Evolutionary conservation across 37 sponge, comb jelly and placozoan species (phyloP).

Genomic region (Hormiphora californensis): DNA sequence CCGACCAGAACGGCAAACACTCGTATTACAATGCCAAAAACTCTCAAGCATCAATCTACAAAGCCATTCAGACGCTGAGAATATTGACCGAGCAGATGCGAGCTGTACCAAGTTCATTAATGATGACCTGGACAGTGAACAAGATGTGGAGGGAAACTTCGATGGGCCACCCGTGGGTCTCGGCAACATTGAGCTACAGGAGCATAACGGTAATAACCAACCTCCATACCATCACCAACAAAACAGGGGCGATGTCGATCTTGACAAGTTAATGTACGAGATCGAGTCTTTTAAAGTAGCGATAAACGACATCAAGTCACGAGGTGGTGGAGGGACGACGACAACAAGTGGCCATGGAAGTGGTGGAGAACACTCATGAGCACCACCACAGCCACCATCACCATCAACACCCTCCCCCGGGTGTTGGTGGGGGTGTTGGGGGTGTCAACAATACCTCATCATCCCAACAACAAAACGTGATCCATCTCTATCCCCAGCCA

Average conservation of each 20-base stretch:
- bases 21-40: constrained; percentile 17
- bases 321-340: too few species aligned
- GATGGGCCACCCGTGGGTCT: constrained; percentile 4
- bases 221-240: neutral
- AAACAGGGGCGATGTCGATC: neutral
- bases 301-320: neutral
- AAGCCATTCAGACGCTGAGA: constrained; percentile 19
- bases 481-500: constrained; percentile 46
- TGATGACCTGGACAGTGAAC: constrained; percentile 16
- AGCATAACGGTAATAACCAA: neutral
- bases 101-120: constrained; percentile 50
- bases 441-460: constrained; percentile 6
- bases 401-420: neutral
- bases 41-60: constrained; percentile 45
- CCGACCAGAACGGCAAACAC: neutral
- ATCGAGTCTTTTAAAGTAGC: constrained; percentile 38
- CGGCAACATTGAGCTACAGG: constrained; percentile 30
- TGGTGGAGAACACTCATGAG: too few species aligned
- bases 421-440: neutral
- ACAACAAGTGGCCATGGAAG: too few species aligned
- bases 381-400: too few species aligned
- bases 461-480: neutral
- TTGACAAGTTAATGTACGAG: constrained; percentile 50
- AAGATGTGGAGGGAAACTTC: neutral
- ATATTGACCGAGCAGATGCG: constrained; percentile 36